Evolutionary conservation across 2,113 vertebrate species (phyloP).

Genomic region (Fulica atra): DNA sequence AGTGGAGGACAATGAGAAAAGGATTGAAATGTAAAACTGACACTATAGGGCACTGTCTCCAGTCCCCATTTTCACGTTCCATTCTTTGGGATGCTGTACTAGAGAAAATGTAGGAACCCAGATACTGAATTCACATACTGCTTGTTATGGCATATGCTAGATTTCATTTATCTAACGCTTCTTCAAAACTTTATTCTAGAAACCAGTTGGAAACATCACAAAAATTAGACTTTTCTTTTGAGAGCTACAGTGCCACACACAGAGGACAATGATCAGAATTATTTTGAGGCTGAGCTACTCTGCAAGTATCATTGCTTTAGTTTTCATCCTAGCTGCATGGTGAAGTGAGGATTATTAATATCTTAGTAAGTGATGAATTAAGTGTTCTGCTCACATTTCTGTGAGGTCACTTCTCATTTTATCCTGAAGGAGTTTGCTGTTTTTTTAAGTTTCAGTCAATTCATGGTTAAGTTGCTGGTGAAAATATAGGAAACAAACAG

Average conservation of each 20-base stretch:
- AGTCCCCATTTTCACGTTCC: neutral
- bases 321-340: neutral
- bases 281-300: neutral
- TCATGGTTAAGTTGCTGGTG: neutral
- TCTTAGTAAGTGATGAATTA: neutral
- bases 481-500: neutral
- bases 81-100: neutral
- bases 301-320: neutral
- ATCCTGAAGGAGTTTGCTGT: neutral
- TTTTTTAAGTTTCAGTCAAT: constrained; percentile 16
- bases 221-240: neutral
- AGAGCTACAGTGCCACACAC: neutral
- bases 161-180: neutral
- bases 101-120: neutral
- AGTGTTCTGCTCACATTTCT: neutral
- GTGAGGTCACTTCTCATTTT: neutral
- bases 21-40: neutral
- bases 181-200: neutral
- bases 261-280: neutral
- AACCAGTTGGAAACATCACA: neutral
- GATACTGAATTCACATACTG: neutral
- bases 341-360: neutral
- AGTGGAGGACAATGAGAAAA: neutral
- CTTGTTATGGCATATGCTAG: neutral
- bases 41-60: neutral